Evolutionary conservation across 2,888 invertebrate genomes (phyloP), one percentile per base, ranked within the genome.

Genomic region (Tricholauxania praeusta): DNA sequence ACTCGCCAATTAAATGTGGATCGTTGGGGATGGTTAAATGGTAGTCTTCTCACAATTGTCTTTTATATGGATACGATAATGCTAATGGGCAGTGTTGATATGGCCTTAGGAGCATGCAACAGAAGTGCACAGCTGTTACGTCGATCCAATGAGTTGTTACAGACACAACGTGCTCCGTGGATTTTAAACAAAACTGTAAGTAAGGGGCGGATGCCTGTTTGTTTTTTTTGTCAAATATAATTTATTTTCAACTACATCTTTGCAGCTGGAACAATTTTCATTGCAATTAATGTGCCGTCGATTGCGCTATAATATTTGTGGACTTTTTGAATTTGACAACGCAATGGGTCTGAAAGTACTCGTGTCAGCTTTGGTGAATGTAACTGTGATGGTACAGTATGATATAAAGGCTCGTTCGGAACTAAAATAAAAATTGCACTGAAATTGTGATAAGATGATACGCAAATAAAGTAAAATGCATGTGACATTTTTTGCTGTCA

Each of bases 81-180:
- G 74, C 3, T 77, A 0, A 77, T 81, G 73, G 72, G 75, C 22
- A 75, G 76, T 60, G 7, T 83, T n/a, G 79, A 83, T 22, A 60
- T 57, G 0, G 63, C 78, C 12, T 2, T 80, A 0, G 72, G 19
- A 10, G 72, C 77, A 0, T 81, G 81, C 73, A 82, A 83, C 28
- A 39, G 57, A 8, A 59, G 76, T 0, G 76, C 76, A 0, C 72
- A 78, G 7, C 14, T 71, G 4, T 19, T 83, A 1, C 69, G 72
- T 1, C 64, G 74, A 12, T 78, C 70, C 51, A 68, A 48, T 10
- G 73, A 72, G 15, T 53, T 75, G 17, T 15, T 70, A 39, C 64
- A 76, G 1, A 17, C 60, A 7, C 59, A 66, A 2, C 71, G 47
- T 1, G 12, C 12, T 15, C 14, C 51, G 14, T 57, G 71, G n/a